These are phyloP conservation scores for Poecilia velifera DNA, from an alignment of 2,797 vertebrate genomes.

Conservation along the genomic window DNA sequence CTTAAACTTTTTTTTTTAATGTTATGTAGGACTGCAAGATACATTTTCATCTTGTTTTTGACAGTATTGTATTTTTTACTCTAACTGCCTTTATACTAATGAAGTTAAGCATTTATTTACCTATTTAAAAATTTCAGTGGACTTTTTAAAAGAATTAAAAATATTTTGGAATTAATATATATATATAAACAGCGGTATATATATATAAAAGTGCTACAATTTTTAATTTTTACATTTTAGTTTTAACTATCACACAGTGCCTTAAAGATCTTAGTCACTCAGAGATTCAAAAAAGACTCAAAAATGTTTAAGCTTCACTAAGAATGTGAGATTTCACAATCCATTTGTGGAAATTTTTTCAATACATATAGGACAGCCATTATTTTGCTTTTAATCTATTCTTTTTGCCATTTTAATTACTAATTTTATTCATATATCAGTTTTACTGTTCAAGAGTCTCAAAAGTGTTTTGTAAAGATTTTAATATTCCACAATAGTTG, in stretches of 20 bases:
- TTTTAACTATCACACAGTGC: background rate
- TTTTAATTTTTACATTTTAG: background rate
- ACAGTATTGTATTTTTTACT: background rate
- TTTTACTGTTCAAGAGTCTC: background rate
- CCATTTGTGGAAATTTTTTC: background rate
- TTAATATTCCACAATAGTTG: background rate
- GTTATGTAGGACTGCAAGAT: background rate
- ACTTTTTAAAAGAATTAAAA: background rate
- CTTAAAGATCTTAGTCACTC: background rate
- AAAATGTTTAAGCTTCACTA: background rate
- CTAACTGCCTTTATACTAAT: background rate
- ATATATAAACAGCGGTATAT: background rate
- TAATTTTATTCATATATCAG: background rate
- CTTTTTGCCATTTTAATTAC: too few relatives aligned
- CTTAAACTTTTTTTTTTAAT: background rate
- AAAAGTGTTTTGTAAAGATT: background rate
- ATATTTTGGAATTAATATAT: background rate
- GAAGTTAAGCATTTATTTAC: background rate
- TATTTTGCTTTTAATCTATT: background rate
- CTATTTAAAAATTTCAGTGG: background rate
- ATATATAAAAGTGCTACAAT: background rate
- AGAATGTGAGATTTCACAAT: background rate
- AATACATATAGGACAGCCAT: background rate
- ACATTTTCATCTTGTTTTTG: background rate
- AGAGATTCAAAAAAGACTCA: background rate